phyloP scores from a whole-genome alignment of 92 coral and sea anemone genomes.

The Metridium senile region DNA sequence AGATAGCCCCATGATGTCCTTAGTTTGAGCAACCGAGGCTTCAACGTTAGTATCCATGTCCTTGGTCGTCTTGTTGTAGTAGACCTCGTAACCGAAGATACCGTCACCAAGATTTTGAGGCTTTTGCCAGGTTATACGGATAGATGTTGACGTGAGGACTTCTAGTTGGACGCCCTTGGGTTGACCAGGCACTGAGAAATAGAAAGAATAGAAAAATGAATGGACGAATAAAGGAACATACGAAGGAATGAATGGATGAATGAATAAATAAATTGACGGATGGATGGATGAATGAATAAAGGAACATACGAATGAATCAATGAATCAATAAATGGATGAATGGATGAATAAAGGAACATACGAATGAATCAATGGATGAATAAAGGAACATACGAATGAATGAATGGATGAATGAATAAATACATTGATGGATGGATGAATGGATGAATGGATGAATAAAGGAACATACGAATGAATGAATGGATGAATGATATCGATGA shows the following conservation, averaged over 20 bases:
- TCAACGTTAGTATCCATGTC: conserved; percentile 58
- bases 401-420: too few species aligned
- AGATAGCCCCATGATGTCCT: conserved; percentile 64
- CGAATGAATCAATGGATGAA: not conserved
- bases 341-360: too few species aligned
- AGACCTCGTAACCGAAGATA: conserved; percentile 82
- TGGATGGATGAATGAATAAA: not conserved
- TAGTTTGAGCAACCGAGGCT: conserved; percentile 34
- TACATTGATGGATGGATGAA: not conserved
- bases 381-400: too few species aligned
- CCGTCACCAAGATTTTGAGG: conserved; percentile 85
- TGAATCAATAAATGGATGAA: not conserved
- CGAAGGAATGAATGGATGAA: not conserved
- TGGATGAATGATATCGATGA: not conserved
- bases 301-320: not conserved
- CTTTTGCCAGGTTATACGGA: conserved; percentile 72
- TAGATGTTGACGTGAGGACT: conserved; percentile 70
- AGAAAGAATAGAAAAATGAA: too few species aligned
- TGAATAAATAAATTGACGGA: not conserved
- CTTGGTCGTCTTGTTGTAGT: conserved; percentile 75
- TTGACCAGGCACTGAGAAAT: conserved; percentile 81
- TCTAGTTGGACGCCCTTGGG: conserved; percentile 60
- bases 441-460: not conserved
- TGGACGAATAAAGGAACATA: not conserved
- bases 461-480: not conserved